Evolutionary conservation across 2,797 vertebrate species (phyloP).

Genomic region (Aphelocoma californica): DNA sequence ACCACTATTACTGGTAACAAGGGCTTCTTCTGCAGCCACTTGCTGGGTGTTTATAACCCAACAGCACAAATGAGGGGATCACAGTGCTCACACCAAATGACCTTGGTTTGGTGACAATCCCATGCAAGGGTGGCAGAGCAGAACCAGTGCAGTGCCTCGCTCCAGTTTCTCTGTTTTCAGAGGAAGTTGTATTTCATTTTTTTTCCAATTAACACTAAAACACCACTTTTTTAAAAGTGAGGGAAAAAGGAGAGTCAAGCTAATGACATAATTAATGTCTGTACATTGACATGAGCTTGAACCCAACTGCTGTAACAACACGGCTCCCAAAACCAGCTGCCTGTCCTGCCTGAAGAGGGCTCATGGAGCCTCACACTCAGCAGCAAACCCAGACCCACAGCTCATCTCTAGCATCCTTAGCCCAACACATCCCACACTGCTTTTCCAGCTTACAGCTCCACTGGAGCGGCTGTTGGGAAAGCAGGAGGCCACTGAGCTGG

Average conservation of each 20-base stretch:
- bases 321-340: accelerated
- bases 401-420: background rate
- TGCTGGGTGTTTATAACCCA: background rate
- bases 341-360: background rate
- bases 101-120: background rate
- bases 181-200: background rate
- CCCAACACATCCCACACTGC: background rate
- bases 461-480: background rate
- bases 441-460: background rate
- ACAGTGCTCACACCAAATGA: background rate
- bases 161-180: background rate
- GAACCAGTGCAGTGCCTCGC: accelerated
- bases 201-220: background rate
- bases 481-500: background rate
- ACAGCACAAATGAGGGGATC: background rate
- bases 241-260: background rate
- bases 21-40: background rate
- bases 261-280: background rate
- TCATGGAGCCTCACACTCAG: background rate
- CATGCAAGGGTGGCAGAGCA: background rate
- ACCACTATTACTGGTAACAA: background rate
- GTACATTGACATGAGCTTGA: background rate
- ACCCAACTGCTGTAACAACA: background rate
- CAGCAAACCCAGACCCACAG: background rate
- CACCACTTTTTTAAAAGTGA: background rate